Conservation (phyloP, 2,113 vertebrate genomes). For the Mormoops blainvillei region DNA sequence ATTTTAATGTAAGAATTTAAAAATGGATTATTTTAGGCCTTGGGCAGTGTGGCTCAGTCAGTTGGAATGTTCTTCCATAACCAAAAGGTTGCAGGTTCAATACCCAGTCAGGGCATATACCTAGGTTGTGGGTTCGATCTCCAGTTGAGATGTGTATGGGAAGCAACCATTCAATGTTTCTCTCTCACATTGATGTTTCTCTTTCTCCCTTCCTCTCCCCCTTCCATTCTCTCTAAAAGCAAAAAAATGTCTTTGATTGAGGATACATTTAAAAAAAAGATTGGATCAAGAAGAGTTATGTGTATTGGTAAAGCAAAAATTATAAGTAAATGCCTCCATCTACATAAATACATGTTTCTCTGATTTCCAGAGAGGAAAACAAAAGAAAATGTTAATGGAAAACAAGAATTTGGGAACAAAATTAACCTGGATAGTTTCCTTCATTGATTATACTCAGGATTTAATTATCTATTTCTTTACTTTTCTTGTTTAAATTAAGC, state of each 20-base stretch:
- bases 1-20: neutral
- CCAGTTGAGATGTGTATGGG: too few species aligned
- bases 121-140: too few species aligned
- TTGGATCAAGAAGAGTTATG: neutral
- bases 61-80: too few species aligned
- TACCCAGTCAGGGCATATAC: too few species aligned
- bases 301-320: neutral
- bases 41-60: too few species aligned
- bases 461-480: neutral
- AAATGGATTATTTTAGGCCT: neutral
- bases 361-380: neutral
- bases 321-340: neutral
- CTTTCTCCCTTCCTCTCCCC: too few species aligned
- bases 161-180: too few species aligned
- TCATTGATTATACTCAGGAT: neutral
- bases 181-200: too few species aligned
- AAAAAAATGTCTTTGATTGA: too few species aligned
- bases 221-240: too few species aligned
- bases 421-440: neutral
- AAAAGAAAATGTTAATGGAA: neutral
- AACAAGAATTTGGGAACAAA: neutral
- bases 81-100: too few species aligned
- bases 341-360: neutral
- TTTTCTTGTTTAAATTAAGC: neutral
- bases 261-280: too few species aligned